phyloP scores from a whole-genome alignment of 2,797 vertebrate genomes.

The Acanthiza pusilla region DNA sequence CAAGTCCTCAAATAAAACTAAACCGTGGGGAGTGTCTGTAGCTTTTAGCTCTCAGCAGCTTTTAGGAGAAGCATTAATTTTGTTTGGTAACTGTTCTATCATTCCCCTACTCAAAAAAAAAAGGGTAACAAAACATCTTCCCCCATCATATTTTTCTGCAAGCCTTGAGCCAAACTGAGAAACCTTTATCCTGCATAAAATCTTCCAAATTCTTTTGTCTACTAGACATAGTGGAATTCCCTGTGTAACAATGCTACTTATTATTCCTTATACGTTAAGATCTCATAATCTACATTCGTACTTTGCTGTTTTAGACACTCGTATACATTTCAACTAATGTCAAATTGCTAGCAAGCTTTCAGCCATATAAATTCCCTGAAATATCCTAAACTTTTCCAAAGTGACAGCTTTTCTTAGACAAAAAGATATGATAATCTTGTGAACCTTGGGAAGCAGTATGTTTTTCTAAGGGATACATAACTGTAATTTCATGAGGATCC shows the following conservation, averaged over 20 bases:
- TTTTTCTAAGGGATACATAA: neutral
- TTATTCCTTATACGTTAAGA: neutral
- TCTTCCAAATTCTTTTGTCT: neutral
- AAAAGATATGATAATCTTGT: neutral
- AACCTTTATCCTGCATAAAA: neutral
- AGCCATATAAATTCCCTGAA: neutral
- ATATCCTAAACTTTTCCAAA: neutral
- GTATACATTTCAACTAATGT: neutral
- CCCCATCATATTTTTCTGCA: neutral
- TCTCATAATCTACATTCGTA: neutral
- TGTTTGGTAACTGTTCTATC: neutral
- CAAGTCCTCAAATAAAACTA: neutral
- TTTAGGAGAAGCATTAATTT: neutral
- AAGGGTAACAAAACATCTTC: rapidly evolving
- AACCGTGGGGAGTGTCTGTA: neutral
- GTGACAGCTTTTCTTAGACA: neutral
- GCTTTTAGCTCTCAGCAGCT: neutral
- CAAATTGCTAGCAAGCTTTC: neutral
- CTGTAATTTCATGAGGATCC: neutral
- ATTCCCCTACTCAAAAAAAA: neutral
- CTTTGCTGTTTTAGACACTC: neutral
- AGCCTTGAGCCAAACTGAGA: neutral
- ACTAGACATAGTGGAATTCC: neutral
- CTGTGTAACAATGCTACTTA: neutral
- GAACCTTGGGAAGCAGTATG: neutral